Conservation (phyloP, 2,888 invertebrate genomes). For the Monoplex corrugatus region DNA sequence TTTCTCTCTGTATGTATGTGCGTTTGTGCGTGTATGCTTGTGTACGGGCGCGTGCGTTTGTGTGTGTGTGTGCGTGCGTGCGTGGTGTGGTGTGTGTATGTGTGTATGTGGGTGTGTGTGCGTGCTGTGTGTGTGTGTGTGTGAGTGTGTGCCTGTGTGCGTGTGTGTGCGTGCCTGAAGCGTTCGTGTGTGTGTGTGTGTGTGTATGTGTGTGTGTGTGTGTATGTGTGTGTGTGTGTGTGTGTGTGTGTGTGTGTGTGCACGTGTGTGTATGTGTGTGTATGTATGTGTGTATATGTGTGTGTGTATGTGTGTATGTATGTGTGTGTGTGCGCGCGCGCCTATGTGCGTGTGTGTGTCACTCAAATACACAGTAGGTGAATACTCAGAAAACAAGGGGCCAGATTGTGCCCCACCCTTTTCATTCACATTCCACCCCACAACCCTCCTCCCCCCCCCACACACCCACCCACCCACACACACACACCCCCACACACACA, state of each 20-base stretch:
- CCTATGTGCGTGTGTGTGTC: too few relatives aligned
- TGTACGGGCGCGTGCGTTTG: background rate
- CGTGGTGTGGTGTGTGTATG: background rate
- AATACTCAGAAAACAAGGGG: too few relatives aligned
- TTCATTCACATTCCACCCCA: too few relatives aligned
- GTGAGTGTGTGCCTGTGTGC: background rate
- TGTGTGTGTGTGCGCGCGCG: slow-evolving; percentile 7
- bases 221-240: background rate
- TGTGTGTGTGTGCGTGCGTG: background rate
- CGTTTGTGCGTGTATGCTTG: background rate
- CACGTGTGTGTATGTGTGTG: background rate
- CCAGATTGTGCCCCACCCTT: too few relatives aligned
- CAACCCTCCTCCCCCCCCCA: too few relatives aligned
- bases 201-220: background rate
- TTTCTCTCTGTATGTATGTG: background rate
- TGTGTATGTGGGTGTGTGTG: slow-evolving; percentile 5
- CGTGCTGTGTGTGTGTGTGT: background rate
- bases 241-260: background rate
- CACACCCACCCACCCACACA: too few relatives aligned
- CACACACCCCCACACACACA: too few relatives aligned
- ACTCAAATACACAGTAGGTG: too few relatives aligned
- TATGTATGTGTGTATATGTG: background rate
- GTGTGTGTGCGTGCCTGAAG: background rate
- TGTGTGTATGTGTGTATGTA: slow-evolving; percentile 8
- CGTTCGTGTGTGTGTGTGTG: background rate